Evolutionary conservation across 2,797 vertebrate genomes (phyloP).

Genomic region (Micropoecilia bifurca): DNA sequence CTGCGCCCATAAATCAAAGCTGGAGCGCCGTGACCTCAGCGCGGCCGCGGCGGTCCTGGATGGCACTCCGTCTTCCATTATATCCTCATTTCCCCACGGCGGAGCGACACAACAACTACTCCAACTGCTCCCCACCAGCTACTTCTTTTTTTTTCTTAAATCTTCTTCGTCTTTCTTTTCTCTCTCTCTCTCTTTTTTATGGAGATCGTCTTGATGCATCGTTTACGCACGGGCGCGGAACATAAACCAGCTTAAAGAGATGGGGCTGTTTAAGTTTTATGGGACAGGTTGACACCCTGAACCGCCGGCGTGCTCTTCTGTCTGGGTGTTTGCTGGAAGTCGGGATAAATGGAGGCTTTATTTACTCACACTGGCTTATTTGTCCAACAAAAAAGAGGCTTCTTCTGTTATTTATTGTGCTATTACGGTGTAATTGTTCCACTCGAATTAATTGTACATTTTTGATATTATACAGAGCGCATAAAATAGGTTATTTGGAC

Average conservation of each 20-base stretch:
- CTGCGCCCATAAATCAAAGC: slow-evolving; percentile 86
- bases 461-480: slow-evolving; percentile 12
- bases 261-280: slow-evolving; percentile 52
- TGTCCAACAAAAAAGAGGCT: not conserved
- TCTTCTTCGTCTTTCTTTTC: not conserved
- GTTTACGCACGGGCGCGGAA: slow-evolving; percentile 55
- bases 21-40: slow-evolving; percentile 82
- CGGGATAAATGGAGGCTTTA: slow-evolving; percentile 55
- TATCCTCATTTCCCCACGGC: slow-evolving; percentile 77
- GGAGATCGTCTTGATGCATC: slow-evolving; percentile 73
- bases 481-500: not conserved
- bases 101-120: slow-evolving; percentile 72
- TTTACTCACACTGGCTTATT: slow-evolving; percentile 52
- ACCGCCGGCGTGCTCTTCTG: slow-evolving; percentile 31
- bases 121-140: slow-evolving; percentile 59
- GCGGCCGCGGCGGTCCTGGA: slow-evolving; percentile 76
- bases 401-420: not conserved
- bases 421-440: slow-evolving; percentile 5
- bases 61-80: slow-evolving; percentile 85
- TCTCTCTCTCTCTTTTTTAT: slow-evolving; percentile 33
- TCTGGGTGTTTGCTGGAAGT: slow-evolving; percentile 31
- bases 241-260: slow-evolving; percentile 48
- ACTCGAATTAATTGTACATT: slow-evolving; percentile 1
- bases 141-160: not conserved
- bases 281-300: slow-evolving; percentile 39